Evolutionary conservation across 1,140 invertebrate genomes (phyloP).

Genomic region (Cydia fagiglandana): DNA sequence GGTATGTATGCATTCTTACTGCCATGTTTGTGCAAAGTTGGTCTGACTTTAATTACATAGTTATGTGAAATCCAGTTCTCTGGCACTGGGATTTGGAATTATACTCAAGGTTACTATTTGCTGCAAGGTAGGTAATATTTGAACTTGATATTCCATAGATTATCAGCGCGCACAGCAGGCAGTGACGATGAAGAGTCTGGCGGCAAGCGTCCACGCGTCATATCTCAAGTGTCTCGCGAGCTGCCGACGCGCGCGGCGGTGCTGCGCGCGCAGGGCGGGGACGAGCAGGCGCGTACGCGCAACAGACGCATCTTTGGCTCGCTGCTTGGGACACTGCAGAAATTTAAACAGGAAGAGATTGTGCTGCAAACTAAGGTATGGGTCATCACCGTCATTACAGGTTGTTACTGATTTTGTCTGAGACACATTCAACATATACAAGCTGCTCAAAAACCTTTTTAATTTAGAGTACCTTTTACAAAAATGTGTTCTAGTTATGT

Average conservation of each 20-base stretch:
- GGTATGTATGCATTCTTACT: too few species aligned
- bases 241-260: conserved; percentile 74
- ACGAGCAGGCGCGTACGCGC: conserved; percentile 90
- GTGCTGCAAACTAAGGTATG: conserved; percentile 87
- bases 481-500: too few species aligned
- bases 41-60: not conserved
- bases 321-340: conserved; percentile 94
- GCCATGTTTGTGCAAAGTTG: too few species aligned
- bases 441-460: too few species aligned
- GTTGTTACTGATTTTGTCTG: too few species aligned
- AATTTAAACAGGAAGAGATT: conserved; percentile 97
- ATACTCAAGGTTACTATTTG: too few species aligned
- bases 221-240: conserved; percentile 70
- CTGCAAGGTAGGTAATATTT: not conserved
- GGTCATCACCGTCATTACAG: not conserved
- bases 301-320: conserved; percentile 97
- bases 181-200: conserved; percentile 72
- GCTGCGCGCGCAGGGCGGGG: conserved; percentile 88
- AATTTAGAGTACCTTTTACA: too few species aligned
- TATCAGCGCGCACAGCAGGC: conserved; percentile 66
- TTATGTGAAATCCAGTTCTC: not conserved
- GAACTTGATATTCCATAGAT: conserved; percentile 43
- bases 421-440: too few species aligned
- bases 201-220: conserved; percentile 60
- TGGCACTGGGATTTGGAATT: too few species aligned